Conservation (phyloP, 2,797 vertebrate species). For the Dicrostonyx torquatus region DNA sequence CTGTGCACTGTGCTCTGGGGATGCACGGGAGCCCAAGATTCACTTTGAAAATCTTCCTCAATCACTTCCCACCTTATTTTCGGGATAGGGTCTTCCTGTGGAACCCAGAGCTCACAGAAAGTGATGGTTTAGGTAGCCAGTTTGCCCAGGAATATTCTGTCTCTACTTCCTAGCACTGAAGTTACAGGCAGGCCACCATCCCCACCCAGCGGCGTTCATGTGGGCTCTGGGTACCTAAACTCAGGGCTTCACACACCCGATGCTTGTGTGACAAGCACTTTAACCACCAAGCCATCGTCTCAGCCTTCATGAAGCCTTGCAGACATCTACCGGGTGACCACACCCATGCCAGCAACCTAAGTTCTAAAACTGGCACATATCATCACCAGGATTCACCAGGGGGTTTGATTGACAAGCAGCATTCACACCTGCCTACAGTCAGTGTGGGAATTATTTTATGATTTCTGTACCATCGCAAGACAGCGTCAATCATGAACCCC, state of each 20-base stretch:
- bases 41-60: neutral
- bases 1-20: neutral
- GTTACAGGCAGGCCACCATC: neutral
- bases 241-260: neutral
- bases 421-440: neutral
- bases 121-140: neutral
- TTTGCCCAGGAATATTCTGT: neutral
- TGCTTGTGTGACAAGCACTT: neutral
- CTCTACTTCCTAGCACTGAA: too few species aligned
- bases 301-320: neutral
- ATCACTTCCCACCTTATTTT: neutral
- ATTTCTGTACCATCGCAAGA: neutral
- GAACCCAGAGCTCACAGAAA: neutral
- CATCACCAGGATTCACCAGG: neutral
- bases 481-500: neutral
- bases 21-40: neutral
- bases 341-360: neutral
- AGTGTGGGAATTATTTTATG: neutral
- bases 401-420: neutral
- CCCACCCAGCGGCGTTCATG: neutral
- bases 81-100: neutral
- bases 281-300: neutral
- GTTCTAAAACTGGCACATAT: neutral
- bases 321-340: neutral
- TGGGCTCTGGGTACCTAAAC: neutral